Base-by-base conservation (phyloP, 1,140 invertebrate genomes). In the Onthophagus taurus region DNA sequence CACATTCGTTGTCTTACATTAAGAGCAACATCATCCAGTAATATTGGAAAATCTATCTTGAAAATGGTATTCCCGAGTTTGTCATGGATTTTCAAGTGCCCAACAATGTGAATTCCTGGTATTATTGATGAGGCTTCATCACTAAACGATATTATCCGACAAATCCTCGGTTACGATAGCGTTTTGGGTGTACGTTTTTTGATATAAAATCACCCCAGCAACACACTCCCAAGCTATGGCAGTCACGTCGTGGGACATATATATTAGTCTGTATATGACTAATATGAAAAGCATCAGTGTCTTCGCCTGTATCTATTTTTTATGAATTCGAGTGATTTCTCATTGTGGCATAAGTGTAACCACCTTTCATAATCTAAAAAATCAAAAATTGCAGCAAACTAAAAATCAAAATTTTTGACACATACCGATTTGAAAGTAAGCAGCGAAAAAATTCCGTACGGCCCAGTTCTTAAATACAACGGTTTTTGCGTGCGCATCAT, bases 1-100 rank as follows among this genome's bases (percentile, higher is more conserved):
- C 41, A 43, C 41, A 31, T 43, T 7, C 26, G 20, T 26, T 23
- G 18, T 24, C 38, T 41, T 41, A 26, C 21, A 14, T 24, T 14
- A 8, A 41, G 41, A 16, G 29, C 24, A 31, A 42, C 41, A 13
- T 44, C 31, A 14, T 44, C 42, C 19, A 44, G 35, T 37, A 37
- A 37, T 16, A 21, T 18, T 37, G 19, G 35, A 21, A 37, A 19
- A 19, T 37, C 35, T 13, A 37, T 13, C 19, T 33, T 33, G 35
- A 37, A 20, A 37, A 37, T 37, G 17, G 35, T n/a, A 37, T 20
- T 37, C 13, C n/a, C n/a, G n/a, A n/a, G n/a, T n/a, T n/a, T n/a
- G n/a, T 19, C 35, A 19, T 37, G n/a, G 35, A 18, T 3, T 37
- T 37, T 37, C 19, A 18, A 37, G 19, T 37, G 3, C 16, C 35